Base-by-base conservation (phyloP, 2,888 invertebrate species). In the Perdita meconis region DNA sequence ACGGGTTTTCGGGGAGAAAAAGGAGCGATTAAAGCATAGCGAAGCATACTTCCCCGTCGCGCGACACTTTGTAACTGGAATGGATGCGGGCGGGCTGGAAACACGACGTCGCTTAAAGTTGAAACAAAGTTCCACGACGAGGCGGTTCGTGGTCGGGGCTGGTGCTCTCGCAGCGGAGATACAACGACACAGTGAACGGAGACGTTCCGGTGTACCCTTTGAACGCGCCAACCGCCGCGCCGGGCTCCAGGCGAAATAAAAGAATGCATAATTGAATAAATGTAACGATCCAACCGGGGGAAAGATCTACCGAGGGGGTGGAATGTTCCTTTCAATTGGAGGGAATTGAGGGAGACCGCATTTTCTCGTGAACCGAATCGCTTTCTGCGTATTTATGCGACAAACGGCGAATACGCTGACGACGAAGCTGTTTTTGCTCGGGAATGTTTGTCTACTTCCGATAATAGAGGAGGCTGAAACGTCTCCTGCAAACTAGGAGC, bases 31-130 rank as follows among this genome's bases (percentile, higher is more conserved):
- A 85, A 75, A 80, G 76, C 80, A 66, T 55, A 55, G 63, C 66
- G 70, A 51, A 47, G 80, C 83, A 63, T 80, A 71, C 72, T 78
- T 78, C 68, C 59, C 66, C 68, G 83, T 75, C 67, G 67, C 19
- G 59, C 50, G 81, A 74, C 81, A 85, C 84, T 85, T 85, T 84
- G 83, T 83, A 85, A 86, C 84, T 72, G 73, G 86, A 81, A 85
- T 85, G 81, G 86, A 85, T 84, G 81, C 85, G 83, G 72, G 84
- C 66, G 57, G 72, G 72, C 16, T 84, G 81, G 73, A 82, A 85
- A 81, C 80, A 75, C 76, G 77, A 81, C 79, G 73, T 73, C 77
- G 84, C 80, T 83, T 82, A 75, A 83, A 83, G 83, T 82, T 83
- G 82, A 84, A 83, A 84, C 85, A 84, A 83, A 83, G 80, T 84